A percentile compares a stretch with the other conserved stretches of the same genome.
Conservation (phyloP, 2,888 invertebrate species). For the Eumacrocentrus americanus region DNA sequence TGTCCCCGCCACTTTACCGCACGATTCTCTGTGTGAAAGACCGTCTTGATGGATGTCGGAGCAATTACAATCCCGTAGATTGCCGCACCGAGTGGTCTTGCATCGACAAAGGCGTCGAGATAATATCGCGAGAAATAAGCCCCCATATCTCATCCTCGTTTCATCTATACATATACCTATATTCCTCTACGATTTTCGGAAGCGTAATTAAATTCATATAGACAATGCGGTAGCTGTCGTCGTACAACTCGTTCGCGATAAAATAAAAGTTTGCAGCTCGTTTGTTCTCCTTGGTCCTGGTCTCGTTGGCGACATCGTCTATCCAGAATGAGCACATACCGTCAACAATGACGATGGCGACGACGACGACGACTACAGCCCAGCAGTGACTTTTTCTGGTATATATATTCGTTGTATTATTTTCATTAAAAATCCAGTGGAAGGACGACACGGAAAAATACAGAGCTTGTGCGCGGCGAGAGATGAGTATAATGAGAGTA, state of each 20-base stretch:
- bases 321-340: too few relatives aligned
- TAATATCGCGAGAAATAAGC: background rate
- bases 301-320: too few relatives aligned
- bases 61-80: background rate
- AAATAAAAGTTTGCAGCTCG: too few relatives aligned
- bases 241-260: too few relatives aligned
- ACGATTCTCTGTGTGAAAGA: constrained; percentile 30
- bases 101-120: background rate
- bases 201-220: constrained; percentile 17
- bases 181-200: background rate
- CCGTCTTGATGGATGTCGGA: background rate
- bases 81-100: constrained; percentile 1
- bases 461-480: background rate
- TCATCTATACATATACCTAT: background rate
- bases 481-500: constrained; percentile 14
- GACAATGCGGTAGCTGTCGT: too few relatives aligned
- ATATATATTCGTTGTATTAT: background rate
- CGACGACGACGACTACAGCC: too few relatives aligned
- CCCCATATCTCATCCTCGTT: background rate
- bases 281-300: too few relatives aligned
- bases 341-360: too few relatives aligned
- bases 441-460: too few relatives aligned
- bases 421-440: too few relatives aligned
- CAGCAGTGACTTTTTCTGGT: too few relatives aligned
- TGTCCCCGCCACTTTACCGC: constrained; percentile 25